Base-by-base conservation (phyloP, 2,113 vertebrate species). In the Boulengeromyrus knoepffleri region DNA sequence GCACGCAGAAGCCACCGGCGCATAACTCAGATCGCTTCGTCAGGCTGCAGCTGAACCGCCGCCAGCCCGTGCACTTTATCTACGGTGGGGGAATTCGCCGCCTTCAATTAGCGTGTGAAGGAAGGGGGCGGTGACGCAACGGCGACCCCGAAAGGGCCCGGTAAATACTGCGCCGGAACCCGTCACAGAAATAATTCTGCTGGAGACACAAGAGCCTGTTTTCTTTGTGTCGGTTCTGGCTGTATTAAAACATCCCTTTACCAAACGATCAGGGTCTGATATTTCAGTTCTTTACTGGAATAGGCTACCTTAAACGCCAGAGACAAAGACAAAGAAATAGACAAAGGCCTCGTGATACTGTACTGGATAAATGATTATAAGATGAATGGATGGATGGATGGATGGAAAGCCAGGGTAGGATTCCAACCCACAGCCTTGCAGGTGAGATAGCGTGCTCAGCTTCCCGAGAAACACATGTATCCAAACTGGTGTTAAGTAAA, bases 21-120 rank as follows among this genome's bases (percentile, higher is more conserved):
- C 42, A 53, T 87, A 87, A n/a, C 86, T 53, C 21, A 52, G 17
- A 88, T 77, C 49, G 85, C n/a, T 87, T n/a, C 36, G 85, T 58
- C 58, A 49, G 45, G 31, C 89, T 49, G 42, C 9, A 3, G 4
- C 42, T 89, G 66, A 50, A 4, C 66, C 4, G 1, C 42, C 74
- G 88, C 24, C 66, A 77, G 66, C 5, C 12, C 8, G 58, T n/a
- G 58, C 9, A 3, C 42, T 74, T 74, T 70, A 77, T 62, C 62
- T 74, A 77, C 88, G 13, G 21, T 45, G 46, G 42, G 42, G 24
- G 45, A 5, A 88, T 77, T 88, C 56, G 39, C 53, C 52, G n/a
- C 39, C 45, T 88, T 31, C 89, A 83, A 83, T 83, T 83, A 83
- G 77, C 39, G 42, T 9, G 36, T 83, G 15, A 21, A 19, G 77